Base-by-base conservation (phyloP, 2,888 invertebrate species). In the Nasonovia ribisnigri region DNA sequence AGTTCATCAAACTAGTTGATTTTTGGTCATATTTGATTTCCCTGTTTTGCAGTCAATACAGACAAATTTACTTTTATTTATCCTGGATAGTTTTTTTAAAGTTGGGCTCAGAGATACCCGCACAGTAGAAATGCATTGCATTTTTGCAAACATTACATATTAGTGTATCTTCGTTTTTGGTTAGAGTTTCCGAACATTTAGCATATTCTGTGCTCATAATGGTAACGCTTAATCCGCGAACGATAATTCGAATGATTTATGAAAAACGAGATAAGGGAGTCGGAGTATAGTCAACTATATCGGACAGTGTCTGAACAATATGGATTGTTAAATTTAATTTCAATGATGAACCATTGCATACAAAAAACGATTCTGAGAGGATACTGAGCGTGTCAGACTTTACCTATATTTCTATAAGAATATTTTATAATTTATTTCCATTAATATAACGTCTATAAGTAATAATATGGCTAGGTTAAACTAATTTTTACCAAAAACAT, bases 141-240 rank as follows among this genome's bases (percentile, higher is more conserved):
- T n/a, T 48, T 51, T 88, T 88, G n/a, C 88, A 88, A 86, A 86
- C 84, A 54, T n/a, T 88, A 51, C 51, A 88, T 88, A 54, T 36
- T 36, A 88, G n/a, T 54, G 54, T 51, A 54, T 88, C 88, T n/a
- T 51, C 88, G 8, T 51, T 88, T 5, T 54, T n/a, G 13, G 54
- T 51, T 88, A 51, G 88, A n/a, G 8, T 51, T 54, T 88, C 54
- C 4, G 51, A 88, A 88, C 88, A 88, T 88, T 88, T n/a, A n/a
- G n/a, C n/a, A n/a, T n/a, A 88, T n/a, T 88, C 88, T 88, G 51
- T 51, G 54, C 54, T 51, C 54, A 88, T 88, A 36, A 24, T 54
- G 6, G 36, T 88, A 51, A 51, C 11, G n/a, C 5, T 3, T n/a
- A 86, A 86, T 43, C n/a, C 13, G 88, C n/a, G 16, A 88, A 51